Percentiles rank a stretch among this genome's conserved stretches.
These are phyloP conservation scores for Drosophila macrospina DNA, from an alignment of 2,888 invertebrate genomes.

Conservation along the genomic window DNA sequence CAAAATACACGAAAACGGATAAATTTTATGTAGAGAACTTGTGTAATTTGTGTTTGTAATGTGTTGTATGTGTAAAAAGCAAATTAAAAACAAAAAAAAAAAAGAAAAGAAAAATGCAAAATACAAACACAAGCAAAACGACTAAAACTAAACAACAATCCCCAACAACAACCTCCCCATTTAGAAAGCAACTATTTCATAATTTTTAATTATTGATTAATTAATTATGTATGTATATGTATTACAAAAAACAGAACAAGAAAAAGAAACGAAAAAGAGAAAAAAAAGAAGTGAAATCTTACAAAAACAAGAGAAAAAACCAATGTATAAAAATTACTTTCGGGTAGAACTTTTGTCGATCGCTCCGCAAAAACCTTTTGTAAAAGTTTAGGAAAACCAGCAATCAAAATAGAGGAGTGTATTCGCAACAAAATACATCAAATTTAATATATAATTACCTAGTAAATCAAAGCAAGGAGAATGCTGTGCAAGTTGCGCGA, in stretches of 20 bases:
- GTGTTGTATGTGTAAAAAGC: conserved; percentile 56
- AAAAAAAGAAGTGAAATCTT: conserved; percentile 24
- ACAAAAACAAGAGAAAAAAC: conserved; percentile 43
- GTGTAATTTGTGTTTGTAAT: conserved; percentile 69
- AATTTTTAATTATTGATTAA: conserved; percentile 78
- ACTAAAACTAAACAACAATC: conserved; percentile 21
- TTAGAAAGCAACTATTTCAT: conserved; percentile 59
- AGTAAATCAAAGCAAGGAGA: conserved; percentile 63
- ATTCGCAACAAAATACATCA: conserved; percentile 31
- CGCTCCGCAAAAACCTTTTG: conserved; percentile 10
- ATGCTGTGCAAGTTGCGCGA: conserved; percentile 68
- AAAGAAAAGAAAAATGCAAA: conserved; percentile 20
- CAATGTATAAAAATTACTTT: conserved; percentile 51
- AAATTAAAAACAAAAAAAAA: too few species aligned
- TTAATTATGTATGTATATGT: conserved; percentile 73
- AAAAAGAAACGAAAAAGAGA: conserved; percentile 29
- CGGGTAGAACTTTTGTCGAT: conserved; percentile 30
- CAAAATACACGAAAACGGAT: conserved; percentile 44
- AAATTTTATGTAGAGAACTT: conserved; percentile 64
- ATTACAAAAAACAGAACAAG: conserved; percentile 50
- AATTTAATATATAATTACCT: conserved; percentile 47
- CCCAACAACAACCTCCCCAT: conserved; percentile 26
- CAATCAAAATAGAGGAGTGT: conserved; percentile 21
- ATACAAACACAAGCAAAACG: conserved; percentile 36
- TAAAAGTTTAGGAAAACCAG: conserved; percentile 1